Conservation (phyloP, 2,888 invertebrate genomes). For the Chirona hameri region DNA sequence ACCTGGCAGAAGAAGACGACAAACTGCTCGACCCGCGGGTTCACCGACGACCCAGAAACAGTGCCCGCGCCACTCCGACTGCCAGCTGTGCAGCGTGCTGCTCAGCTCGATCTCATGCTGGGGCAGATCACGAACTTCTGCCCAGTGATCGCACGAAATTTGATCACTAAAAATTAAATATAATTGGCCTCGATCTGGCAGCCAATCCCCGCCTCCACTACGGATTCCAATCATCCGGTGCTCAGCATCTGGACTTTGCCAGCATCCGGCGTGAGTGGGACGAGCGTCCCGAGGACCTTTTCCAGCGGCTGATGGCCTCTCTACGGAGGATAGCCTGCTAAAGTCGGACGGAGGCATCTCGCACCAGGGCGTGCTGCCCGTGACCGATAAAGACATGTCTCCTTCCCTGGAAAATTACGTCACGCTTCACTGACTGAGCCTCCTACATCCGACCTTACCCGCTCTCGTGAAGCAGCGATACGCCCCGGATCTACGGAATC, state of each 20-base stretch:
- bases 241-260: neutral
- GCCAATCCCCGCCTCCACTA: neutral
- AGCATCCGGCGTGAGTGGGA: neutral
- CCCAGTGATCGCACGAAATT: neutral
- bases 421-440: too few species aligned
- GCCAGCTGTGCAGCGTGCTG: too few species aligned
- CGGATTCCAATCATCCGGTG: neutral
- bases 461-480: too few species aligned
- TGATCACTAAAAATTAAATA: neutral
- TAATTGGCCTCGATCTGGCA: neutral
- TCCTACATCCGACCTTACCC: too few species aligned
- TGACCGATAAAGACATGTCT: too few species aligned
- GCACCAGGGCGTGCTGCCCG: too few species aligned
- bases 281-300: neutral
- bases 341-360: neutral
- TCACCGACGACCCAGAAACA: too few species aligned
- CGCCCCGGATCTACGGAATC: too few species aligned
- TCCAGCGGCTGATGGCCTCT: neutral
- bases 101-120: neutral
- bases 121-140: neutral
- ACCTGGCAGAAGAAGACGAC: too few species aligned
- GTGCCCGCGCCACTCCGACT: too few species aligned
- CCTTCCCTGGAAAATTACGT: too few species aligned
- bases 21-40: too few species aligned
- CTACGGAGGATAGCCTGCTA: neutral